These are phyloP conservation scores for Phyto melanocephala DNA, from an alignment of 2,888 invertebrate genomes.

Conservation along the genomic window DNA sequence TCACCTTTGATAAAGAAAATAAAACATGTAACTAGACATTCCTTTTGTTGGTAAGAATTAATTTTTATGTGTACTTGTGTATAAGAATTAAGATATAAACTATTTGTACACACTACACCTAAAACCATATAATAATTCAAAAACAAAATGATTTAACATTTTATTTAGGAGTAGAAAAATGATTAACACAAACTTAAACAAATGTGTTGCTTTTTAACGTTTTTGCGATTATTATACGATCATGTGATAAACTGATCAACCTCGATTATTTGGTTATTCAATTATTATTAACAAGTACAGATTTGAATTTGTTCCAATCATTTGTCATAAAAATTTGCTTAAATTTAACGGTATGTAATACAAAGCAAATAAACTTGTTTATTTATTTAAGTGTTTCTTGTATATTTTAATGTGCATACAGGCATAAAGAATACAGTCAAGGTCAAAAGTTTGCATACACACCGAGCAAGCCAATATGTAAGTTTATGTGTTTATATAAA, in stretches of 20 bases:
- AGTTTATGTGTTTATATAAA: too few relatives aligned
- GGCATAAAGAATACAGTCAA: conserved; percentile 27
- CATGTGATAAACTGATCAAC: conserved; percentile 60
- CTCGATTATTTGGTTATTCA: conserved; percentile 51
- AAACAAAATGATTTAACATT: too few relatives aligned
- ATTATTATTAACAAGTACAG: conserved; percentile 53
- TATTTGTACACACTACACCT: too few relatives aligned
- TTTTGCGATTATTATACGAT: conserved; percentile 52
- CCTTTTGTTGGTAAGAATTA: neutral
- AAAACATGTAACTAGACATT: neutral
- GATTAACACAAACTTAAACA: too few relatives aligned
- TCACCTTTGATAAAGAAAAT: conserved; percentile 48
- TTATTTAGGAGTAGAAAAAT: too few relatives aligned
- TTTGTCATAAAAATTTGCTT: conserved; percentile 54
- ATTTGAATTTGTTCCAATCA: conserved; percentile 57
- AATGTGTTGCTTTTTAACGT: conserved; percentile 28
- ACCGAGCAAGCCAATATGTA: too few relatives aligned
- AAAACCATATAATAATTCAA: too few relatives aligned
- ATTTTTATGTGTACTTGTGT: too few relatives aligned
- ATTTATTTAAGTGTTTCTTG: neutral
- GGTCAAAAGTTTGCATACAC: conserved; percentile 7
- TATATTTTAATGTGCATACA: neutral
- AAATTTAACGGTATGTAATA: conserved; percentile 55
- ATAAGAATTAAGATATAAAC: too few relatives aligned
- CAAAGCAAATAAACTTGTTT: conserved; percentile 39